Evolutionary conservation across 2,113 vertebrate species (phyloP).

Genomic region (Erythrocercus mccallii): DNA sequence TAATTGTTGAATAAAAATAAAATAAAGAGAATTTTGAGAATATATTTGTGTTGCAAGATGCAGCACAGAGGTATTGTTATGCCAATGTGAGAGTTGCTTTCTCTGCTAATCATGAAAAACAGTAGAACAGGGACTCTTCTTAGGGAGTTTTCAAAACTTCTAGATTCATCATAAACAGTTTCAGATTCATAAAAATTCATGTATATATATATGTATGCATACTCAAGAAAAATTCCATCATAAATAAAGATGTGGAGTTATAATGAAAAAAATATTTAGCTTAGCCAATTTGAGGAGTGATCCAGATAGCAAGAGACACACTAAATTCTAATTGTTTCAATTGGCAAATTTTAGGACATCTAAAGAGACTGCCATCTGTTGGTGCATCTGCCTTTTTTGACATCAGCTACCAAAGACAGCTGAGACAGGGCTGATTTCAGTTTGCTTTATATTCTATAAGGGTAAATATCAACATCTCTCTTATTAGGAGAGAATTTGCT

Average conservation of each 20-base stretch:
- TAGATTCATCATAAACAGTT: neutral
- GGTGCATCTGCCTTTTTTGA: neutral
- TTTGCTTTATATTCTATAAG: neutral
- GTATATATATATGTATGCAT: neutral
- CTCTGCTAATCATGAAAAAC: neutral
- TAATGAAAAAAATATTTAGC: neutral
- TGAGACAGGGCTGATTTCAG: neutral
- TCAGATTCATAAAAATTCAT: neutral
- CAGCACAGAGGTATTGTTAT: neutral
- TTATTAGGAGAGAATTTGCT: neutral
- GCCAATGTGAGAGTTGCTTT: neutral
- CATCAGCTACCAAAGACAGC: neutral
- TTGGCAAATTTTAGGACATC: neutral
- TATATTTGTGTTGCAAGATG: neutral
- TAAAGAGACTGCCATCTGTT: neutral
- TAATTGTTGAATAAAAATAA: neutral
- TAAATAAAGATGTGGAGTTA: neutral
- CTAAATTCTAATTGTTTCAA: neutral
- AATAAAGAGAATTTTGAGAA: neutral
- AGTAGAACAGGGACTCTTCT: neutral
- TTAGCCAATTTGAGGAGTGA: neutral
- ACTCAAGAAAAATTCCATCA: neutral
- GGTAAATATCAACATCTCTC: neutral
- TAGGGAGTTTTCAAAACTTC: neutral
- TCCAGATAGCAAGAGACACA: neutral